Base-by-base conservation (phyloP, 2,888 invertebrate species). In the Eilema depressum region DNA sequence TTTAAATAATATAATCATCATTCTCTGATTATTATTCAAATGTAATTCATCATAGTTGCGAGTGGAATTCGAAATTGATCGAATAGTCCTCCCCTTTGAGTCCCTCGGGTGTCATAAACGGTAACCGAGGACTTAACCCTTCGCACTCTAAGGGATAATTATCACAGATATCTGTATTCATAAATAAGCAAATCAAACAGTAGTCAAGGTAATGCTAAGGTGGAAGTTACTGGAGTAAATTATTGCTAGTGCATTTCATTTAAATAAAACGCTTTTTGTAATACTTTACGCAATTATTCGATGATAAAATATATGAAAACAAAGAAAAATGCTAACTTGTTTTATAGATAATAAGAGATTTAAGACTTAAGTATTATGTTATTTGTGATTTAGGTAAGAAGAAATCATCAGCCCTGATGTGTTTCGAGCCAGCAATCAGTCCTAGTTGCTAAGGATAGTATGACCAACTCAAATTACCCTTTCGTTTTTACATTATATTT, bases 1-100 rank as follows among this genome's bases (percentile, higher is more conserved):
- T n/a, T n/a, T n/a, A n/a, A n/a, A n/a, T n/a, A n/a, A n/a, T n/a
- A n/a, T n/a, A n/a, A n/a, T 47, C 53, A 68, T 62, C 62, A 61
- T 53, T 53, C n/a, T 53, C 53, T 53, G 30, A 62, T 68, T 68
- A 68, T 53, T 28, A 62, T 67, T 60, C 47, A 47, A n/a, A 47
- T 14, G 47, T 60, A 61, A 41, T 67, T 59, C 23, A 41, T 57
- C 57, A 47, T 28, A 60, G 60, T 61, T 60, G 28, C 28, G 26
- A 17, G 14, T 47, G 23, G 37, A 61, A 67, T 57, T 61, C 47
- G 57, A 28, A 67, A 61, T 28, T 23, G 11, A 25, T 62, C 28
- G 67, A 61, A 62, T 30, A 25, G 47, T 68, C n/a, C 56, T 47
- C 8, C 25, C 33, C 26, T 63, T 26, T 53, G 53, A 68, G 11